Evolutionary conservation across 2,113 vertebrate species (phyloP).

Genomic region (Quiscalus mexicanus): DNA sequence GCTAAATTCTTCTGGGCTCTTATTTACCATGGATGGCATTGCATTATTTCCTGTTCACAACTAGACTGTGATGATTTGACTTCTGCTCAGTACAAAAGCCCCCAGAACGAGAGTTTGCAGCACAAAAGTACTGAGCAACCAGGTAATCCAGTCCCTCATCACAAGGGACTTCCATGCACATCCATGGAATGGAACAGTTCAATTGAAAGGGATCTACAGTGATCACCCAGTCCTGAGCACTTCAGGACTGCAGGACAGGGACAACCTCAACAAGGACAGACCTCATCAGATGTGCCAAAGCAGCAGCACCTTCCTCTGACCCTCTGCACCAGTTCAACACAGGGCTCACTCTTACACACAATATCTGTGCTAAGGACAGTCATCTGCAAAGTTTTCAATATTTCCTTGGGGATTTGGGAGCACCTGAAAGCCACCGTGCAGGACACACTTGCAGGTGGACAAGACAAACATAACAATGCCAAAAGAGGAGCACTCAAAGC

Average conservation of each 20-base stretch:
- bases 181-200: neutral
- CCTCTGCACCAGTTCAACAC: neutral
- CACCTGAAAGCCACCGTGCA: neutral
- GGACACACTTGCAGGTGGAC: neutral
- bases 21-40: neutral
- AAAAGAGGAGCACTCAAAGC: neutral
- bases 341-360: neutral
- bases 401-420: neutral
- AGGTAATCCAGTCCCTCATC: neutral
- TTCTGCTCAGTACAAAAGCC: neutral
- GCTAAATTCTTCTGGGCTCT: neutral
- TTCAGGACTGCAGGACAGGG: neutral
- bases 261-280: neutral
- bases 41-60: neutral
- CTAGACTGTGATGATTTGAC: neutral
- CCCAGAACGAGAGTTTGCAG: neutral
- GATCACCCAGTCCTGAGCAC: neutral
- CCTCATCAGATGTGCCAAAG: neutral
- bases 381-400: accelerated
- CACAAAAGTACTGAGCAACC: neutral
- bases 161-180: neutral
- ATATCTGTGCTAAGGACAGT: neutral
- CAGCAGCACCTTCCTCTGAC: neutral
- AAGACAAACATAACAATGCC: accelerated
- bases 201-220: neutral